phyloP scores from a whole-genome alignment of 2,888 invertebrate genomes.

The Aromia moschata region DNA sequence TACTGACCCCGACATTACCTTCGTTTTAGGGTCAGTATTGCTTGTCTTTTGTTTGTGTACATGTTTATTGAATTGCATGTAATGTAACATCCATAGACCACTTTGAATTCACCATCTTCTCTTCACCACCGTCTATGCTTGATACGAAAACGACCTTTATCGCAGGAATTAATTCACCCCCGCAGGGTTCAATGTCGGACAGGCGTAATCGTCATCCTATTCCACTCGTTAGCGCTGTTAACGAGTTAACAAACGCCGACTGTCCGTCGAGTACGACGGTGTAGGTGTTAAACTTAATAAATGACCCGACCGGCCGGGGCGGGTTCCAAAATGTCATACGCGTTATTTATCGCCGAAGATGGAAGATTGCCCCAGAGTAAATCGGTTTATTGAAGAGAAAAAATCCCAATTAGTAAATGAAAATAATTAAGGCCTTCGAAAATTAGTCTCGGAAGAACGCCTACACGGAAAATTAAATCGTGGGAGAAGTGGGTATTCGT shows the following conservation, averaged over 20 bases:
- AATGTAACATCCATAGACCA: too few species aligned
- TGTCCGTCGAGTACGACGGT: background rate
- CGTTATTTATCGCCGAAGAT: conserved; percentile 1
- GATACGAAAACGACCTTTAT: too few species aligned
- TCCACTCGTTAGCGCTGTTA: background rate
- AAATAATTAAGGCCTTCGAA: background rate
- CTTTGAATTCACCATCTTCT: too few species aligned
- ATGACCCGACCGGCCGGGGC: background rate
- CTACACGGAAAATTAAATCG: background rate
- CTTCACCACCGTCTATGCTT: too few species aligned
- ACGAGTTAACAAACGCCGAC: conserved; percentile 6
- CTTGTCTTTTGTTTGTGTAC: too few species aligned
- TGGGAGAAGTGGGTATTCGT: too few species aligned
- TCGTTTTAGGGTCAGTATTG: too few species aligned
- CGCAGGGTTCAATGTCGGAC: background rate
- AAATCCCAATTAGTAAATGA: background rate
- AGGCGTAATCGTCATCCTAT: background rate
- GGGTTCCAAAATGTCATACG: conserved; percentile 3
- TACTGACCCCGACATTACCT: too few species aligned
- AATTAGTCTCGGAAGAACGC: background rate
- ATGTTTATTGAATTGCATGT: too few species aligned
- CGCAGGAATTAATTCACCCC: background rate
- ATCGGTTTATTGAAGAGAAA: background rate
- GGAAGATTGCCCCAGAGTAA: background rate
- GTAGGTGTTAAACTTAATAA: conserved; percentile 13